Percentiles rank a stretch among this genome's conserved stretches.
These are phyloP conservation scores for Calypte anna DNA, from an alignment of 2,113 vertebrate species.

Conservation along the genomic window DNA sequence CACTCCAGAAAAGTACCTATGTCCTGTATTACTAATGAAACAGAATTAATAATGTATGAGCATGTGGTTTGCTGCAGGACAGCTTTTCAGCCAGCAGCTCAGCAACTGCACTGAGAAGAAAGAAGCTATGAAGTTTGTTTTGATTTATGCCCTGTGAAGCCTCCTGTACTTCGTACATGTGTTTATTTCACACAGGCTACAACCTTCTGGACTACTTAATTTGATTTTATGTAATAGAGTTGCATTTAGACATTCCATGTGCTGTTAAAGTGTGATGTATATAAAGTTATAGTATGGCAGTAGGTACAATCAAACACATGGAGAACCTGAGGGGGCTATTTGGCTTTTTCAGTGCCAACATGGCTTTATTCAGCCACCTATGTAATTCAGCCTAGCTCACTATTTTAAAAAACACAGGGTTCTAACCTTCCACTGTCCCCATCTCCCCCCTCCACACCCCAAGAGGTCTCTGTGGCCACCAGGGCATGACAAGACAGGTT, in stretches of 20 bases:
- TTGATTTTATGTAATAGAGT: slow-evolving; percentile 30
- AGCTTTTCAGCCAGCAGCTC: slow-evolving; percentile 31
- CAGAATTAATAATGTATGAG: slow-evolving; percentile 31
- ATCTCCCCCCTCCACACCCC: neutral
- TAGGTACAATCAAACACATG: neutral
- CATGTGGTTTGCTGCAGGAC: neutral
- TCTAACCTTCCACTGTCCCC: neutral
- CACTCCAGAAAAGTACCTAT: neutral
- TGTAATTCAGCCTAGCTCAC: neutral
- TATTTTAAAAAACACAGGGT: neutral
- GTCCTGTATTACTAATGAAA: neutral
- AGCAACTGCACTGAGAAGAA: neutral
- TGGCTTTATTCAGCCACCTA: neutral
- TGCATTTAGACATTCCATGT: neutral
- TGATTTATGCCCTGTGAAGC: slow-evolving; percentile 25
- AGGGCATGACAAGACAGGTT: neutral
- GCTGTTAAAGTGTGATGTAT: neutral
- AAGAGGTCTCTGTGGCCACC: neutral
- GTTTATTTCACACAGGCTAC: slow-evolving; percentile 19
- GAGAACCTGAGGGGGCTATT: neutral
- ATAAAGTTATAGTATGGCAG: neutral
- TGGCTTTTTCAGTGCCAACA: neutral
- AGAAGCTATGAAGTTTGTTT: neutral
- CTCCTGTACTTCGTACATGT: neutral
- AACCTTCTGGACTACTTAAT: slow-evolving; percentile 22